Conservation (phyloP, 2,113 vertebrate species). For the Arizona elegans region DNA sequence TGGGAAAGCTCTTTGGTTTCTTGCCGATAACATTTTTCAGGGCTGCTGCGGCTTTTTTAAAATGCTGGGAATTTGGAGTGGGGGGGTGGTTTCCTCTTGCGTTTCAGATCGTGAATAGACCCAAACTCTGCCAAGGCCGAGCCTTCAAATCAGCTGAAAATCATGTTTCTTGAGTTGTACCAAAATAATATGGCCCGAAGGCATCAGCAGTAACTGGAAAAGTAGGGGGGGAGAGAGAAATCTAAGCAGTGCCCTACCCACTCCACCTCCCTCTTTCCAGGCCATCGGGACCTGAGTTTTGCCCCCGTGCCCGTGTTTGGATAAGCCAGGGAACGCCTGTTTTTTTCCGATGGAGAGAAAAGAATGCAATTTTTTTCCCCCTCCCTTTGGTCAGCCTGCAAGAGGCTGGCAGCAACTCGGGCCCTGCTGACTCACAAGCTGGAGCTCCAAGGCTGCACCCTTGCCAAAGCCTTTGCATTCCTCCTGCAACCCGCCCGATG, state of each 20-base stretch:
- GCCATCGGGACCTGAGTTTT: not conserved
- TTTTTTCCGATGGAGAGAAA: not conserved
- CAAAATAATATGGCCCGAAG: not conserved
- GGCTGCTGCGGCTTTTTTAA: not conserved
- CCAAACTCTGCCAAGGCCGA: not conserved
- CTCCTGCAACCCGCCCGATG: not conserved
- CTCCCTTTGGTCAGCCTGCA: not conserved
- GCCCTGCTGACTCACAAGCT: not conserved
- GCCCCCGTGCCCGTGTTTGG: not conserved
- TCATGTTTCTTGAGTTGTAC: not conserved
- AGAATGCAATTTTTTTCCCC: slow-evolving; percentile 6
- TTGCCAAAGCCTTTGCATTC: not conserved
- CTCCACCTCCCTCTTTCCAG: not conserved
- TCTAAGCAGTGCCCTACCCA: not conserved
- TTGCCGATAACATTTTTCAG: not conserved
- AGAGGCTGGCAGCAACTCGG: not conserved
- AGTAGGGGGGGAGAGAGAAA: not conserved
- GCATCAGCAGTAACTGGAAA: not conserved
- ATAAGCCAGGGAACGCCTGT: slow-evolving; percentile 1
- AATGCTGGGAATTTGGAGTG: not conserved
- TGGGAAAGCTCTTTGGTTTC: not conserved
- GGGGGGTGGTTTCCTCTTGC: not conserved
- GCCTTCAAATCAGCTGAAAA: not conserved
- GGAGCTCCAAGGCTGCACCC: not conserved
- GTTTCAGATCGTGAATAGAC: not conserved